A percentile compares a stretch with the other conserved stretches of the same genome.
phyloP scores from a whole-genome alignment of 2,797 vertebrate species.

The Rallus crepitans region DNA sequence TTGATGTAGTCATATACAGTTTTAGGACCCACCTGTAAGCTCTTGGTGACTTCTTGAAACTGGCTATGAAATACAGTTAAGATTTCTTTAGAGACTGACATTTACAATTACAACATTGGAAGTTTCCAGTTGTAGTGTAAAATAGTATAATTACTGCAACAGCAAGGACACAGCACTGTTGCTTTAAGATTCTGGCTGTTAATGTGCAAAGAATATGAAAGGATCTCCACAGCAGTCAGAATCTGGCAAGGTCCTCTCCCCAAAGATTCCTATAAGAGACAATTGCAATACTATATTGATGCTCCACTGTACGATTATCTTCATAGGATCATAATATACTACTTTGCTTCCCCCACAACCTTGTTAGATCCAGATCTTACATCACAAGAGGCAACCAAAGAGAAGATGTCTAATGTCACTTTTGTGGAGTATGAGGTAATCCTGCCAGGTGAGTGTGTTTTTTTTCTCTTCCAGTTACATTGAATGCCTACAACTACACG shows the following conservation, averaged over 20 bases:
- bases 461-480: neutral
- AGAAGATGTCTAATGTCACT: rapidly evolving
- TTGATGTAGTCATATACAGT: neutral
- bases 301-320: neutral
- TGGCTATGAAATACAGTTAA: neutral
- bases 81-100: neutral
- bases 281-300: neutral
- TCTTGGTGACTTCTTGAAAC: neutral
- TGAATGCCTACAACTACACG: neutral
- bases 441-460: conserved; percentile 30
- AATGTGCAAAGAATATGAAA: neutral
- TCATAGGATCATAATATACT: neutral
- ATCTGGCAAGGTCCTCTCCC: neutral
- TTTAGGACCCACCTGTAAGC: neutral
- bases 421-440: neutral
- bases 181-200: neutral
- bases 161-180: neutral
- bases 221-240: neutral
- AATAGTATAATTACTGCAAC: rapidly evolving
- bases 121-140: neutral
- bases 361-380: neutral
- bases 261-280: neutral
- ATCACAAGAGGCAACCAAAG: neutral
- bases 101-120: neutral
- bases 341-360: neutral